Conservation (phyloP, 2,888 invertebrate genomes). For the Nymphalis urticae region DNA sequence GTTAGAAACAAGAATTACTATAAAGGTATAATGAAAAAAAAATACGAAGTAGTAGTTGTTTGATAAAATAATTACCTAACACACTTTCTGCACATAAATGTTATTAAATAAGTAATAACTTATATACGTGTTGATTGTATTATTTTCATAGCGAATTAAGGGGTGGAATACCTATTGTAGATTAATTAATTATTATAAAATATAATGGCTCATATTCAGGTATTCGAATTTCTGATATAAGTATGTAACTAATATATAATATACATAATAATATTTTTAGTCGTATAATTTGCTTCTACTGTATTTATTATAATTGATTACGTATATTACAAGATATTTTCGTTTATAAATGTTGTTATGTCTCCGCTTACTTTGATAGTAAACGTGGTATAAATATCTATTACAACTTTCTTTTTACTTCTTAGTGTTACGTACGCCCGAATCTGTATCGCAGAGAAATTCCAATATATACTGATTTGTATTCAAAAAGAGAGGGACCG, state of each 20-base stretch:
- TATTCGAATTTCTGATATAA: too few relatives aligned
- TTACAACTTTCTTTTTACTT: slow-evolving; percentile 67
- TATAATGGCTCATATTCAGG: too few relatives aligned
- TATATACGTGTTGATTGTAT: too few relatives aligned
- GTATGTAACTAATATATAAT: too few relatives aligned
- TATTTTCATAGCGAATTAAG: too few relatives aligned
- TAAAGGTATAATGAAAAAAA: background rate
- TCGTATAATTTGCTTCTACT: background rate
- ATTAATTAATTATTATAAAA: too few relatives aligned
- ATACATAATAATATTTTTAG: too few relatives aligned
- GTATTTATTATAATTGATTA: background rate
- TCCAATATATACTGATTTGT: slow-evolving; percentile 64
- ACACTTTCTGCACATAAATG: too few relatives aligned
- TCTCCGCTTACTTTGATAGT: slow-evolving; percentile 34
- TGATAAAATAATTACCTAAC: too few relatives aligned
- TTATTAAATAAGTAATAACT: too few relatives aligned
- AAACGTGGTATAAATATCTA: slow-evolving; percentile 44
- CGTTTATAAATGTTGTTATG: slow-evolving; percentile 30
- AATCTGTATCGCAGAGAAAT: slow-evolving; percentile 72
- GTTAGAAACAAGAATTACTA: background rate
- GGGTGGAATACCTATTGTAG: too few relatives aligned
- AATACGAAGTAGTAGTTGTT: too few relatives aligned
- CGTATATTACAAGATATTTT: background rate
- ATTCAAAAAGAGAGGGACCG: slow-evolving; percentile 60
- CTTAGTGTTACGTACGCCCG: slow-evolving; percentile 54